Evolutionary conservation across 2,113 vertebrate genomes (phyloP), one percentile per base, ranked within the genome.

Genomic region (Isurus oxyrinchus): DNA sequence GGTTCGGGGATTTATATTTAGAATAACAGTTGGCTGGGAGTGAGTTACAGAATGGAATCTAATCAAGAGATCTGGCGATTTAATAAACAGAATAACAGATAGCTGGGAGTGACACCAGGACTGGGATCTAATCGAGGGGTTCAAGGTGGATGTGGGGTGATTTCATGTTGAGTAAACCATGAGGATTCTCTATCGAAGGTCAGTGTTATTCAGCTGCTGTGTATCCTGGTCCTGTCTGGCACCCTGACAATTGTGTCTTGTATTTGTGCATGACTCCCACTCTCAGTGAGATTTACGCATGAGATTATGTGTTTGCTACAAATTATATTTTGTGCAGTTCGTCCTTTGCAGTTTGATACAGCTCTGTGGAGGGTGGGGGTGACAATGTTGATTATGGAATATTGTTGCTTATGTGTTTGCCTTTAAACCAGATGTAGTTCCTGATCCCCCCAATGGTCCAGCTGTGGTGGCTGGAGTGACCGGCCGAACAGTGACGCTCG

Each of bases 361-460:
- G 49, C 40, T 21, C 5, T 7, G 87, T 53, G 10, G 27, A 57
- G 27, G 11, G 3, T 0, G 31, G 88, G 0, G 27, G 27, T 35
- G 72, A 35, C 7, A 11, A 35, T 35, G 81, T 40, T 44, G 4
- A 4, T 44, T 19, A 16, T 40, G 14, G 21, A 84, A 84, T 84
- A 44, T 84, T 84, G 16, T 19, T 84, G 81, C 40, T 84, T 5
- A 40, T 84, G 16, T 84, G 19, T 96, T 49, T 96, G 96, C 44
- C 97, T 97, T 97, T 86, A 14, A 44, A 35, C 25, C 97, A 99
- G 99, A 99, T 96, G 98, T 99, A 97, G 98, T 99, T 96, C 99
- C 99, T 0, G 98, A 99, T 1, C 98, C 99, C 8, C 99, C 99
- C 0, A 99, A 99, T 0, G 99, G 99, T 0, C 98, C 98, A 2